phyloP scores from a whole-genome alignment of 1,140 invertebrate genomes.

The Scylla paramamosain region DNA sequence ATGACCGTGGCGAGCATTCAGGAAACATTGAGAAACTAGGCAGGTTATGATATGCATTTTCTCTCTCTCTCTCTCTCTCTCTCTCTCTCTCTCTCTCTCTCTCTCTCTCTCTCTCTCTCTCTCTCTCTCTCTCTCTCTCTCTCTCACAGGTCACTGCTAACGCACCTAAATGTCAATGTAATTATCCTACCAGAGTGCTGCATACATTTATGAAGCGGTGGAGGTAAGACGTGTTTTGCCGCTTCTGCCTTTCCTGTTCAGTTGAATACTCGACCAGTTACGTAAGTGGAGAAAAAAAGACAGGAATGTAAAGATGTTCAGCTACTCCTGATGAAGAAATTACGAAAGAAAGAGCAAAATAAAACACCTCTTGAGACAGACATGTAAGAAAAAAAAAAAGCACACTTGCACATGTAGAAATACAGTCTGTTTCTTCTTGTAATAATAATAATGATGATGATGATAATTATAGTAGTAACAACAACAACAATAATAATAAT shows the following conservation, averaged over 20 bases:
- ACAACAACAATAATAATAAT: too few species aligned
- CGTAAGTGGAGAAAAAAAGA: neutral
- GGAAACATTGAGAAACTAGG: too few species aligned
- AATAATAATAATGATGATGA: too few species aligned
- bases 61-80: constrained; percentile 45
- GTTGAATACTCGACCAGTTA: neutral
- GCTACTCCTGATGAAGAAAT: neutral
- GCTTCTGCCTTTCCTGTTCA: neutral
- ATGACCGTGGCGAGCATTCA: neutral
- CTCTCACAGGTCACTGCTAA: neutral
- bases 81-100: constrained; percentile 52
- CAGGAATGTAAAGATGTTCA: neutral
- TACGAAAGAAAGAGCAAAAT: neutral
- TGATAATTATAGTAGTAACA: too few species aligned
- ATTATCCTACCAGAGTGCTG: neutral
- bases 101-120: constrained; percentile 38
- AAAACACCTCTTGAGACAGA: too few species aligned
- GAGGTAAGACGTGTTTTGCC: neutral
- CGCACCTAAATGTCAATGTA: too few species aligned
- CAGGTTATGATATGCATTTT: too few species aligned
- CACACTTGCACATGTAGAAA: too few species aligned
- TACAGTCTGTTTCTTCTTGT: too few species aligned
- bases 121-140: constrained; percentile 12
- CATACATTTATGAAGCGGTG: neutral
- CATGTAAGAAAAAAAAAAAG: too few species aligned